Conservation (phyloP, 1,140 invertebrate genomes). For the Drosophila miranda region DNA sequence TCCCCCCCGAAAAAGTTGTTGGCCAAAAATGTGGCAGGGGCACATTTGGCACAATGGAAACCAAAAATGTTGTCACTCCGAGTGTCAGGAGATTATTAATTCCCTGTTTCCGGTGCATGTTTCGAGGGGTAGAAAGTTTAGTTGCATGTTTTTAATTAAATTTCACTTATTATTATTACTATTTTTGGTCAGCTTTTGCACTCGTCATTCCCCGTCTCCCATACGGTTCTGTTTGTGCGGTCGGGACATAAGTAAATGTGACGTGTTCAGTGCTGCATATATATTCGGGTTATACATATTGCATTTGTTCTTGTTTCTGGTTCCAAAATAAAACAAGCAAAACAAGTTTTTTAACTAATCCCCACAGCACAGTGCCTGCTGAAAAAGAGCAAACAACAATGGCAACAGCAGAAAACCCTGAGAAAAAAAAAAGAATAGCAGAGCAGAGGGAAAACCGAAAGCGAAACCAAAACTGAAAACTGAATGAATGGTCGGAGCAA, state of each 20-base stretch:
- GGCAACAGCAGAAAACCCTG: too few relatives aligned
- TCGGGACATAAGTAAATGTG: slow-evolving; percentile 41
- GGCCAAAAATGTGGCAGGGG: background rate
- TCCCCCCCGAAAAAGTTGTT: background rate
- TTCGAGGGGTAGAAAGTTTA: slow-evolving; percentile 16
- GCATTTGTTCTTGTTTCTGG: slow-evolving; percentile 18
- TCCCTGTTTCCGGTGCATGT: slow-evolving; percentile 20
- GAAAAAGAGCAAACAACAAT: too few relatives aligned
- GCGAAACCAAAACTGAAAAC: slow-evolving; percentile 1
- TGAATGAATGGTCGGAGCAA: slow-evolving; percentile 19
- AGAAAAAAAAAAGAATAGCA: too few relatives aligned
- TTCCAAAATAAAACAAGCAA: slow-evolving; percentile 35
- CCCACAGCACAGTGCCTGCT: background rate
- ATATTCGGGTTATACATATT: slow-evolving; percentile 6
- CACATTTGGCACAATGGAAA: background rate
- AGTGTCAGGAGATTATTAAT: slow-evolving; percentile 34
- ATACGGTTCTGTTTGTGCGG: slow-evolving; percentile 1
- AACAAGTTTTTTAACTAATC: slow-evolving; percentile 44
- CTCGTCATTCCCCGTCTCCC: background rate
- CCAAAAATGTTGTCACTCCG: slow-evolving; percentile 34
- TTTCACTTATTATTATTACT: slow-evolving; percentile 45
- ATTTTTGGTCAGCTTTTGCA: slow-evolving; percentile 35
- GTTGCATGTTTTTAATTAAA: slow-evolving; percentile 49
- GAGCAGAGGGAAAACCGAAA: slow-evolving; percentile 12
- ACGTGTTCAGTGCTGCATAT: slow-evolving; percentile 42